These are phyloP conservation scores for Marasmarcha lunaedactyla DNA, from an alignment of 2,888 invertebrate species.

Conservation along the genomic window DNA sequence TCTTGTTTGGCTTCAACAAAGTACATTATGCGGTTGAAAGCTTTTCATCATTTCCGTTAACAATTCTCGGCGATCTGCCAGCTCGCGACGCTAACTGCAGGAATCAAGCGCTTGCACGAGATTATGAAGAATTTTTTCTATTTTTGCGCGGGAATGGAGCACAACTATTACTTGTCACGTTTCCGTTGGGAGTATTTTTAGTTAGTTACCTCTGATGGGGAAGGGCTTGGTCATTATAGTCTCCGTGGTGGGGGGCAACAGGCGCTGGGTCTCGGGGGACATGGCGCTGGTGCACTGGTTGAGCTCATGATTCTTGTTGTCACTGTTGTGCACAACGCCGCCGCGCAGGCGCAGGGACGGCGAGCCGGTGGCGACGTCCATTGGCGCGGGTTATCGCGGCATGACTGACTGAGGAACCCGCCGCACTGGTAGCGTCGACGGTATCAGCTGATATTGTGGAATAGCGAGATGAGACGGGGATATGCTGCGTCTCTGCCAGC, in stretches of 20 bases:
- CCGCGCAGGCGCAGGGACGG: conserved; percentile 63
- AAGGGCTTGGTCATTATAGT: conserved; percentile 92
- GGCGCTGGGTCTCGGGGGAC: conserved; percentile 75
- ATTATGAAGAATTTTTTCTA: conserved; percentile 13
- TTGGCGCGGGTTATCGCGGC: conserved; percentile 41
- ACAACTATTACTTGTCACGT: conserved; percentile 25
- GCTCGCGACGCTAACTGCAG: no score
- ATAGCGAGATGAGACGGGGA: conserved; percentile 4
- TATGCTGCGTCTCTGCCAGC: not conserved
- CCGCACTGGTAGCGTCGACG: no score
- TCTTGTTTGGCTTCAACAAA: no score
- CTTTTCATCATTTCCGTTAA: no score
- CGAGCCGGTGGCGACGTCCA: conserved; percentile 54
- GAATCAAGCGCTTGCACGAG: not conserved
- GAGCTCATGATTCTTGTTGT: conserved; percentile 62
- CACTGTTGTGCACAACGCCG: conserved; percentile 40
- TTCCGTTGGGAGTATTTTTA: conserved; percentile 38
- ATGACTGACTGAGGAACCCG: conserved; percentile 41
- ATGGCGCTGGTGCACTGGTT: conserved; percentile 77
- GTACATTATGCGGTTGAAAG: no score
- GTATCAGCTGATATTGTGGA: conserved; percentile 34
- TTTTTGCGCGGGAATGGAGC: conserved; percentile 15
- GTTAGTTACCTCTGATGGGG: conserved; percentile 80
- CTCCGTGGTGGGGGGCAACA: conserved; percentile 83
- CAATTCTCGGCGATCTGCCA: no score